Conservation (phyloP, 2,113 vertebrate species). For the Clupea harengus region DNA sequence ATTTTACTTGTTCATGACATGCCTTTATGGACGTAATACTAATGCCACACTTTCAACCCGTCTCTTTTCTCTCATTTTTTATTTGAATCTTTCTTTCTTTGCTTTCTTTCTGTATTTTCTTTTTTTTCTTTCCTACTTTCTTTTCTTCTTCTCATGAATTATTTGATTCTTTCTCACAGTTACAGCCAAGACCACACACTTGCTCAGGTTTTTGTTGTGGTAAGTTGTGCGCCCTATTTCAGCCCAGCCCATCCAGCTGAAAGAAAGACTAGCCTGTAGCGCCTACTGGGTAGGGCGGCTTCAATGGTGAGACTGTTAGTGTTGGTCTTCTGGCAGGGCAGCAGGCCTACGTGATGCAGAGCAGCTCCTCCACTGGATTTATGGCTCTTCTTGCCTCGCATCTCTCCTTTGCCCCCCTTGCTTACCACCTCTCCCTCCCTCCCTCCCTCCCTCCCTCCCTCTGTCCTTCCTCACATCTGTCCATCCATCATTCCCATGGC, state of each 20-base stretch:
- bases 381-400: constrained; percentile 66
- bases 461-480: constrained; percentile 69
- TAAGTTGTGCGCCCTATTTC: background rate
- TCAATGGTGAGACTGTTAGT: background rate
- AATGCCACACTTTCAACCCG: background rate
- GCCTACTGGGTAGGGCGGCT: background rate
- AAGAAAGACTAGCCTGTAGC: background rate
- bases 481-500: constrained; percentile 76
- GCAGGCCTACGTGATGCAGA: constrained; percentile 57
- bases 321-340: background rate
- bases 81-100: background rate
- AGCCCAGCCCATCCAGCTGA: background rate
- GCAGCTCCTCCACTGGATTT: constrained; percentile 71
- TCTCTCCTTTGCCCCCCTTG: constrained; percentile 63
- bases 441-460: too few species aligned
- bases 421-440: constrained; percentile 49
- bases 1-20: too few species aligned
- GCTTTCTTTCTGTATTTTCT: background rate
- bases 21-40: background rate
- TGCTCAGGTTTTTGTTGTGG: background rate
- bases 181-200: background rate
- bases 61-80: background rate
- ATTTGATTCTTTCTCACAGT: background rate
- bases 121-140: background rate
- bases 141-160: background rate